Evolutionary conservation across 1,140 invertebrate species (phyloP), one percentile per base, ranked within the genome.

Genomic region (Drosophila chauvacae): DNA sequence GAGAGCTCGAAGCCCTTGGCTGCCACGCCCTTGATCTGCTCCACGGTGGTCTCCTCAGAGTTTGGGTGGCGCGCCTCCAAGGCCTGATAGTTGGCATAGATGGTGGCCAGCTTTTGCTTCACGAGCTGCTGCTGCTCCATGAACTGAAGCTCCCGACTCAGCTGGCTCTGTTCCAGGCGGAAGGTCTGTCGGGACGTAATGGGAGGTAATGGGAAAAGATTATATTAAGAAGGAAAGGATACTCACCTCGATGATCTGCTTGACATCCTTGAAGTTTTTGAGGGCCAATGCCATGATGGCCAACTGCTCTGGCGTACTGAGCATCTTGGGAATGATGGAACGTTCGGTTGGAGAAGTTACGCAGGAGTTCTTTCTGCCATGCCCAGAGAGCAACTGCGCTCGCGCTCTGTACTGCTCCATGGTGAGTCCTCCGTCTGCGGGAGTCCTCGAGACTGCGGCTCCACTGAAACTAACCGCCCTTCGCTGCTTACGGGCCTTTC

Each of bases 71-170:
- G 77, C 13, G 55, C 64, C 44, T 85, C 81, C 50, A 91, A 57
- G 0, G 78, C 47, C 48, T 77, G 64, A 58, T 92, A 92, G 20
- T 91, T 91, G 6, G 72, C 61, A 62, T 90, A 91, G 7, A 91
- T 91, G 16, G 30, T 63, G 23, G 78, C 42, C 33, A 92, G 53
- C 50, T 92, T 92, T 26, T 83, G 83, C 61, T 92, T 93, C 10
- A 93, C 85, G 5, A 92, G 76, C 39, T 92, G 83, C 35, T 94
- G 79, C 66, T 93, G 92, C 77, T 93, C 93, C 53, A 93, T 91
- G 57, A 92, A 94, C 20, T 90, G 62, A 6, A 94, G 79, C 70
- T 94, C 92, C 13, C 90, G 72, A n/a, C 91, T 92, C 0, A 94
- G 35, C 58, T 85, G 63, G 14, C 88, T 92, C 10, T 93, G 77